Evolutionary conservation across 2,113 vertebrate species (phyloP).

Genomic region (Riparia riparia): DNA sequence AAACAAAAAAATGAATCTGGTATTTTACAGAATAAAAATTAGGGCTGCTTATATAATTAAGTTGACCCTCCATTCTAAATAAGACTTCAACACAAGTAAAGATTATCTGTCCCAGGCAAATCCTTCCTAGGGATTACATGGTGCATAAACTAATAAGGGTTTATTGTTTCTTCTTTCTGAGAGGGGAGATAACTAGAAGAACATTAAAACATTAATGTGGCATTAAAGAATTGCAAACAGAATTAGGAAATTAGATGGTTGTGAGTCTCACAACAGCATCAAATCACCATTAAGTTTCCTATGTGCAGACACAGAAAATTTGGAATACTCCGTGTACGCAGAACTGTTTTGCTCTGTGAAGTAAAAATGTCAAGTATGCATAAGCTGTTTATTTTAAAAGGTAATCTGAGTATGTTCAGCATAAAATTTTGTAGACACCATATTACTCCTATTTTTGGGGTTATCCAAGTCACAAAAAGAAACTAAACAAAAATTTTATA

Average conservation of each 20-base stretch:
- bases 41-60: not conserved
- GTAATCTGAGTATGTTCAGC: not conserved
- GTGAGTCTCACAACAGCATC: not conserved
- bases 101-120: constrained; percentile 31
- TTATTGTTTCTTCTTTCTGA: constrained; percentile 37
- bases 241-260: not conserved
- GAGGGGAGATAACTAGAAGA: not conserved
- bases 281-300: not conserved
- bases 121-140: constrained; percentile 34
- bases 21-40: not conserved
- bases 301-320: not conserved
- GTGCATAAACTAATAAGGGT: not conserved
- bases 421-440: not conserved
- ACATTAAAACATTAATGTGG: not conserved
- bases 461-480: not conserved
- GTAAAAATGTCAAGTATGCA: not conserved
- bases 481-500: not conserved
- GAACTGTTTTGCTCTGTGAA: not conserved
- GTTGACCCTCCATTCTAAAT: constrained; percentile 16
- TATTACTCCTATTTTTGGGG: not conserved
- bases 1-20: not conserved
- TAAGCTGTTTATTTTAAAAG: not conserved
- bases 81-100: not conserved
- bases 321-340: rapidly evolving
- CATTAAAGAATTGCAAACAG: not conserved